Conservation (phyloP, 2,888 invertebrate species). For the Eulithis prunata region DNA sequence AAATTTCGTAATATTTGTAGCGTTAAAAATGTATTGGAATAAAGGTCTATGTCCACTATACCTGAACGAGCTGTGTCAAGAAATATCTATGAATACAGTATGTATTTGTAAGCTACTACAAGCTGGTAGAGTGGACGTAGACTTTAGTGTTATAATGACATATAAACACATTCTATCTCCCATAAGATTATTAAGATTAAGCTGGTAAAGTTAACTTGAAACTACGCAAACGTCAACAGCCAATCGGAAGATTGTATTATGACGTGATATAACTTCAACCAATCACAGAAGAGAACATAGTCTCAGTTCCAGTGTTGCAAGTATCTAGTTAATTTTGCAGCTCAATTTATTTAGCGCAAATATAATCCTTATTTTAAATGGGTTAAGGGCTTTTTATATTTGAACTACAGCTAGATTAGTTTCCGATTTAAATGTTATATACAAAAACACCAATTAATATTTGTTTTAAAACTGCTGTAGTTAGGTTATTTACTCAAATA, state of each 20-base stretch:
- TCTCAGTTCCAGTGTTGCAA: not conserved
- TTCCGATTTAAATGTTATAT: slow-evolving; percentile 8
- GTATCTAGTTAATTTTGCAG: slow-evolving; percentile 19
- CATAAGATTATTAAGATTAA: slow-evolving; percentile 3
- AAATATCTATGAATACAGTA: not conserved
- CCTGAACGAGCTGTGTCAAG: not conserved
- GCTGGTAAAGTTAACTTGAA: slow-evolving; percentile 6
- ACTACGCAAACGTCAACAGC: slow-evolving; percentile 1
- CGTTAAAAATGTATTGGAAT: not conserved
- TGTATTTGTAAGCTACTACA: not conserved
- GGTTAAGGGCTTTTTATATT: slow-evolving; percentile 26
- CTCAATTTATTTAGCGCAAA: slow-evolving; percentile 25
- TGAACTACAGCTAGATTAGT: slow-evolving; percentile 2
- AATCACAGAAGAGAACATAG: not conserved
- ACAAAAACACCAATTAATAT: slow-evolving; percentile 1
- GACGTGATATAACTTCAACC: slow-evolving; percentile 1
- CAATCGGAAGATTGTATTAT: slow-evolving; percentile 6
- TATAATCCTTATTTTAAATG: slow-evolving; percentile 28
- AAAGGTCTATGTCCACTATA: not conserved
- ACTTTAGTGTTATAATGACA: not conserved
- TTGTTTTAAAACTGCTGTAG: slow-evolving; percentile 19
- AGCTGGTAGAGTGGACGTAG: not conserved
- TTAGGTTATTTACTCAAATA: slow-evolving; percentile 30
- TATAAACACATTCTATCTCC: not conserved
- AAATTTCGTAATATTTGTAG: slow-evolving; percentile 3